Base-by-base conservation (phyloP, 2,888 invertebrate species). In the Hipparchia semele region DNA sequence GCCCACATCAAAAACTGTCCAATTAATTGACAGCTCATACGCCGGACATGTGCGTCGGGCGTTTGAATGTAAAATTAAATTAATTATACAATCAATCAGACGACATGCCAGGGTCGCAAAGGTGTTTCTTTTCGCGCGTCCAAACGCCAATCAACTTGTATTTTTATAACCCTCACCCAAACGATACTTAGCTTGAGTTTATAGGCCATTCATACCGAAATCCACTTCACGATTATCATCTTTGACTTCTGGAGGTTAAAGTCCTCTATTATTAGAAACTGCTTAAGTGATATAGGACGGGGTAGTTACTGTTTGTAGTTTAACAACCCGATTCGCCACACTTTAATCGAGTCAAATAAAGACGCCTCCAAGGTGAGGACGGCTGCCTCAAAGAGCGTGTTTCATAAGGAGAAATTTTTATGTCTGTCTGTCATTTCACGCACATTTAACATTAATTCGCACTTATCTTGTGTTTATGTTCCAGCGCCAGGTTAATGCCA, bases 41-140 rank as follows among this genome's bases (percentile, higher is more conserved):
- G 85, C 80, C 86, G 84, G 87, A 87, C 88, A 86, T 83, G 84
- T 83, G 85, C 70, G 86, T 86, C 86, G 85, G 85, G 83, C 84
- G 85, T 88, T 89, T 88, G 86, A 90, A 89, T 89, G 89, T 88
- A 87, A 90, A 90, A 90, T 86, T 86, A 89, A 92, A 92, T 92
- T 92, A 92, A 92, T 92, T 91, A 92, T 91, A 90, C 91, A 92
- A 92, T 92, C 91, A 92, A 91, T 91, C 91, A 88, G 85, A 85
- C 81, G 88, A 88, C 88, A 86, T 88, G 91, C 90, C 92, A 90
- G 79, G 90, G 90, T 86, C 90, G 86, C 83, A 83, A 86, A 91
- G 91, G 91, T 92, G 92, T 91, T 90, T 88, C 90, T 90, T 91
- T 91, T 92, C 89, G 91, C 92, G 87, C 91, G 87, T 89, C 87